Base-by-base conservation (phyloP, 2,113 vertebrate genomes). In the Tyrannus savana region DNA sequence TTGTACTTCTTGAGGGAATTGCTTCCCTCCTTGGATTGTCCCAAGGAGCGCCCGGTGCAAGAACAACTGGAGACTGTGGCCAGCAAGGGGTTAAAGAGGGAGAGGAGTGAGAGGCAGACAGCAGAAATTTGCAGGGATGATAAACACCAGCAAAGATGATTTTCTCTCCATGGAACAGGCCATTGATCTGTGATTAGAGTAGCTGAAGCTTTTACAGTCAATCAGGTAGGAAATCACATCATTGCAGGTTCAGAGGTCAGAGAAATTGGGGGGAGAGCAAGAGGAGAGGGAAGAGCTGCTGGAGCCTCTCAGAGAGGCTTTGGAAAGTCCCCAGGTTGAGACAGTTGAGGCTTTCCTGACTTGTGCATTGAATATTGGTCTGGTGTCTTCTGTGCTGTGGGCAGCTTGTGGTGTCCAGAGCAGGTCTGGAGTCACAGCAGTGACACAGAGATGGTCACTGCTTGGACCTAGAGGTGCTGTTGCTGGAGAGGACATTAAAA, bases 131-230 rank as follows among this genome's bases (percentile, higher is more conserved):
- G 31, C 37, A 69, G 72, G 62, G 73, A 90, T 84, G 76, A 81
- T 90, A 71, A 87, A 78, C 52, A 59, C 72, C 56, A 21, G 30
- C 0, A 0, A 77, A 50, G 84, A 47, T 44, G 68, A 71, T 84
- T 93, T 91, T 83, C 42, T 77, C 67, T 95, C 55, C 3, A 3
- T 0, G 0, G 62, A 75, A 69, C 2, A 5, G 73, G n/a, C 39
- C 90, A 90, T 59, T 94, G 95, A 91, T 91, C 94, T 85, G 82
- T 95, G 94, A 94, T 93, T 95, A 95, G 87, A 91, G 74, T 47
- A 79, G 17, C 72, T 87, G 75, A 77, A 95, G 87, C 81, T 90
- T 85, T 96, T 94, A 56, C 63, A 77, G n/a, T 89, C 96, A 64
- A 55, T 94, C 87, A 68, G 55, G 89, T 44, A 78, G 89, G 89